These are phyloP conservation scores for Microcebus ravelobensis DNA, from an alignment of 2,113 vertebrate genomes.

Conservation along the genomic window DNA sequence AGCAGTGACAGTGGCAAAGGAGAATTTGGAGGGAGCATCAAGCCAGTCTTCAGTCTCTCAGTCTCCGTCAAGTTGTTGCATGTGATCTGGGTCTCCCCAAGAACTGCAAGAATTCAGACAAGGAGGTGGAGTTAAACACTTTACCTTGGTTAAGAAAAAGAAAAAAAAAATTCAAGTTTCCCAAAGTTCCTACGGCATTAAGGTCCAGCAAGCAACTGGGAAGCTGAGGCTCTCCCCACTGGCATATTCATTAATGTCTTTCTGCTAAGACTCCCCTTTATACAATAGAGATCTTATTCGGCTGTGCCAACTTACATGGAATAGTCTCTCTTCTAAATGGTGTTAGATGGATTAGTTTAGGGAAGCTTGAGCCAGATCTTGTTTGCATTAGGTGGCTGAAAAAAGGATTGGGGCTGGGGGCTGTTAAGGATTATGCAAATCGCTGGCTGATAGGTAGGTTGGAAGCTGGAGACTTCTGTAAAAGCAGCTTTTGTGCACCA, in stretches of 20 bases:
- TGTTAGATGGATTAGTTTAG: conserved; percentile 80
- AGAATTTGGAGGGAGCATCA: background rate
- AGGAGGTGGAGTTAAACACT: background rate
- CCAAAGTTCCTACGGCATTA: conserved; percentile 58
- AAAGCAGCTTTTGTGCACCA: conserved; percentile 33
- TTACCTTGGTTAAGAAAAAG: conserved; percentile 65
- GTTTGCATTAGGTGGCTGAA: conserved; percentile 75
- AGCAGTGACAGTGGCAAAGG: background rate
- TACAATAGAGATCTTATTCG: conserved; percentile 65
- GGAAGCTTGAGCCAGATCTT: conserved; percentile 75
- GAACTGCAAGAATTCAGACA: conserved; percentile 10
- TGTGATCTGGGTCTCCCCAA: background rate
- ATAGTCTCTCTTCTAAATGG: conserved; percentile 79
- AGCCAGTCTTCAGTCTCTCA: background rate
- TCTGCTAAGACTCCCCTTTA: conserved; percentile 48
- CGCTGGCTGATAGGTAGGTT: conserved; percentile 56
- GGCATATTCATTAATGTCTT: conserved; percentile 61
- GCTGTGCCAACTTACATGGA: conserved; percentile 64
- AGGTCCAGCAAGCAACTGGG: conserved; percentile 65
- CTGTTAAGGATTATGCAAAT: conserved; percentile 80
- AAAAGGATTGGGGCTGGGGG: conserved; percentile 40
- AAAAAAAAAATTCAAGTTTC: conserved; percentile 51
- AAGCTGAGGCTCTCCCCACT: conserved; percentile 48
- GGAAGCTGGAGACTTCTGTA: conserved; percentile 41
- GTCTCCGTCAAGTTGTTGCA: background rate